phyloP scores from a whole-genome alignment of 2,888 invertebrate species.

The Drosophila ezoana region DNA sequence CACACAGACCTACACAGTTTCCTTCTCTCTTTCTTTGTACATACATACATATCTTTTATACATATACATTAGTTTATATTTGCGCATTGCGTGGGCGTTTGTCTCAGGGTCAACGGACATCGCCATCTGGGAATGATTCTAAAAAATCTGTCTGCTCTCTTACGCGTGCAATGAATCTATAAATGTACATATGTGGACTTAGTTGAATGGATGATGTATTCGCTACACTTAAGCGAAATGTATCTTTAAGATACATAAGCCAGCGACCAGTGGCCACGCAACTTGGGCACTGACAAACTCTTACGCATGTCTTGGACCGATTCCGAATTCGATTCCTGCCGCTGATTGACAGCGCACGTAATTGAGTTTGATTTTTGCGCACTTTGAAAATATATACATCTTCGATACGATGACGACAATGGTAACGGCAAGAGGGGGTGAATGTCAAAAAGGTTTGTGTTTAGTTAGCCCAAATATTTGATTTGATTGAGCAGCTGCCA shows the following conservation, averaged over 20 bases:
- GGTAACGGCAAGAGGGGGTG: constrained; percentile 11
- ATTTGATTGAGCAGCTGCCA: constrained; percentile 81
- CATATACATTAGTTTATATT: constrained; percentile 72
- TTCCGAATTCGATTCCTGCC: constrained; percentile 66
- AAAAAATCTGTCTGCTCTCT: constrained; percentile 23
- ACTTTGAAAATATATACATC: constrained; percentile 77
- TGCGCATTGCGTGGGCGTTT: constrained; percentile 72
- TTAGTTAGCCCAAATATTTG: constrained; percentile 79
- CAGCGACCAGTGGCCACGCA: constrained; percentile 30
- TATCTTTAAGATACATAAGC: constrained; percentile 63
- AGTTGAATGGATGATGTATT: constrained; percentile 71
- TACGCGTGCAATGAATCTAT: constrained; percentile 56
- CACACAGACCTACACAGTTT: constrained; percentile 9
- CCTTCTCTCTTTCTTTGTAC: constrained; percentile 1
- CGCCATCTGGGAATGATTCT: constrained; percentile 63
- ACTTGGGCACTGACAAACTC: constrained; percentile 61
- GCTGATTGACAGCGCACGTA: constrained; percentile 76
- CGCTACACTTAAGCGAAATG: constrained; percentile 77
- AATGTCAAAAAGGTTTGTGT: constrained; percentile 74
- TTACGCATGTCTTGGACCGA: constrained; percentile 71
- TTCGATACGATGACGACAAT: background rate
- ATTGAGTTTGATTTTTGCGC: constrained; percentile 79
- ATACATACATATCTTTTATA: constrained; percentile 12
- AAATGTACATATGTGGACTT: constrained; percentile 37
- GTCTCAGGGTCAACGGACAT: constrained; percentile 79